Base-by-base conservation (phyloP, 2,888 invertebrate genomes). In the Thelaira solivaga region DNA sequence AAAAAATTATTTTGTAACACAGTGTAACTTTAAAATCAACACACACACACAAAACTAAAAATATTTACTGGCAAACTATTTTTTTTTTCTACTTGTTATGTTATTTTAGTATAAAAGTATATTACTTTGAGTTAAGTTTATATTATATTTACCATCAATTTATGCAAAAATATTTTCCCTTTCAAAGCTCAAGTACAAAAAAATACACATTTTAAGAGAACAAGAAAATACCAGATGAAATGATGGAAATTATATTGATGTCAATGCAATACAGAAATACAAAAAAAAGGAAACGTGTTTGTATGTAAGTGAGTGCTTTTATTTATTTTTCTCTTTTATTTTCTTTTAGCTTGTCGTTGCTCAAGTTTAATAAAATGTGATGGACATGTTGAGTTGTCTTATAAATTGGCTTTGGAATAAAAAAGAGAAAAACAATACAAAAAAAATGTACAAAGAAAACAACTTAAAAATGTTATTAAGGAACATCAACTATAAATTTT, bases 101-200 rank as follows among this genome's bases (percentile, higher is more conserved):
- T 26, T 26, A 26, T 6, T 26, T 4, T 6, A 26, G 4, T 26
- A 5, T 26, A 26, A 26, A 26, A 31, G 20, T 10, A 45, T 13
- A 45, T 13, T 22, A 10, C 8, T 45, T 4, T 45, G 1, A 13
- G 22, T 61, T 34, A 61, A 31, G 10, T 47, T 61, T 39, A 47
- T 61, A 45, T 49, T 49, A n/a, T 26, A 65, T 51, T 53, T 5
- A 53, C 53, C 22, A 18, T 11, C 11, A 65, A 65, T 65, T 43
- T 53, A 36, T 65, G 31, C 41, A 53, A 31, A 43, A 65, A 43
- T 53, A 43, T 31, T 31, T 53, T 31, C 53, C 18, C 10, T 65
- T 51, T 43, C 20, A 31, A 55, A 53, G 31, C 53, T 34, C 43
- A 43, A 34, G 22, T 34, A 45, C 7, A 16, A 45, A 43, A 26